These are phyloP conservation scores for Nothoprocta pentlandii DNA, from an alignment of 2,113 vertebrate genomes.

Conservation along the genomic window DNA sequence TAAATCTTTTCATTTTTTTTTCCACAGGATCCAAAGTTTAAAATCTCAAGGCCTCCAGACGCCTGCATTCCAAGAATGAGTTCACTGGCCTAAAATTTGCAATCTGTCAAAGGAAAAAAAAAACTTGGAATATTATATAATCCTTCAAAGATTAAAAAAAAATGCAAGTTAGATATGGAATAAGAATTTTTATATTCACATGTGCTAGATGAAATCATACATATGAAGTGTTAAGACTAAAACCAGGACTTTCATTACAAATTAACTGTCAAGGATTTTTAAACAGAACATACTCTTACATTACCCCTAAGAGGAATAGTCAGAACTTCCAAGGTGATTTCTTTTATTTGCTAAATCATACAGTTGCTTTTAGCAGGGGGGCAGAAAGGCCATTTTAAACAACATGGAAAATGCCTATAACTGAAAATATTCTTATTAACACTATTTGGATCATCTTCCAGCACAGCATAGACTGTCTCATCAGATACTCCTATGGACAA, in stretches of 20 bases:
- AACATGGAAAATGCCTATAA: background rate
- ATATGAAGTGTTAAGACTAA: background rate
- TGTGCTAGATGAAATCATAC: background rate
- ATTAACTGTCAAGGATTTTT: background rate
- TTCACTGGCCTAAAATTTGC: slow-evolving; percentile 26
- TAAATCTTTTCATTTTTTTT: slow-evolving; percentile 20
- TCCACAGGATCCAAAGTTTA: background rate
- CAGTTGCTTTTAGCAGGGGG: background rate
- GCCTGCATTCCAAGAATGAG: slow-evolving; percentile 17
- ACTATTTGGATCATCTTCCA: background rate
- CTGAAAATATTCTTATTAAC: background rate
- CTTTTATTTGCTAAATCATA: background rate
- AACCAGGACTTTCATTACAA: background rate
- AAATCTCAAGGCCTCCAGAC: background rate
- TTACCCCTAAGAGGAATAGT: background rate
- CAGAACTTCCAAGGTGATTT: background rate
- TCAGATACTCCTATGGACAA: background rate
- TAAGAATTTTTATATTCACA: background rate
- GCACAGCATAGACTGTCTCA: background rate
- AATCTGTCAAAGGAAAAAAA: background rate
- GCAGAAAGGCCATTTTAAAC: background rate
- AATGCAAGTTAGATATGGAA: background rate
- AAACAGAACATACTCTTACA: background rate
- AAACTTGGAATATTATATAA: background rate
- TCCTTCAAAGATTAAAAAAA: background rate